Base-by-base conservation (phyloP, 2,797 vertebrate species). In the Tadarida brasiliensis region DNA sequence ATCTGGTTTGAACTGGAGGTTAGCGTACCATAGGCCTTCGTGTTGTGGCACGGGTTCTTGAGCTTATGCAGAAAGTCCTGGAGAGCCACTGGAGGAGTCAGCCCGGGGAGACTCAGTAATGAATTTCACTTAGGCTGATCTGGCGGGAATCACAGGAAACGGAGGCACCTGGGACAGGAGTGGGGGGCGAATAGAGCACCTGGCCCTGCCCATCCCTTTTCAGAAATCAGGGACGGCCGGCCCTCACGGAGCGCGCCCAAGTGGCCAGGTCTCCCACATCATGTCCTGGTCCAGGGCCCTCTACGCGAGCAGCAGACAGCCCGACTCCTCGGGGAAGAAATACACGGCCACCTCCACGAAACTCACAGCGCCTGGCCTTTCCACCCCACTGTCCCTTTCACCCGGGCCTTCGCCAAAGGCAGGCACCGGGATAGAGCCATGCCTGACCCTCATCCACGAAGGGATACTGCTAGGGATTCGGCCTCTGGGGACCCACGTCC, bases 231-330 rank as follows among this genome's bases (percentile, higher is more conserved):
- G 26, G 24, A 24, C 4, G 14, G 9, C 35, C 2, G 5, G 39
- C 35, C 83, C 86, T 87, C 87, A 97, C 95, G 95, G 28, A 98
- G 86, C 0, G 95, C 81, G 80, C 94, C 94, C 67, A 97, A 56
- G 0, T 84, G 65, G 56, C 88, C 90, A 97, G 70, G 95, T 98
- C 91, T 95, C 90, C 19, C 44, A 70, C 39, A 83, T 78, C 51
- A 73, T 35, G 22, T 92, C 92, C 63, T 4, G 19, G 67, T 74
- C 90, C 12, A 44, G 19, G 7, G 33, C 61, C 26, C 51, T 68
- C 85, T 68, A 81, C 77, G 12, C 49, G n/a, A 33, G 61, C 12
- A 9, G 28, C 82, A 93, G 57, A 87, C 44, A 80, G 11, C 49
- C 80, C 33, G 57, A 30, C 49, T 86, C 44, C 14, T 35, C 28